Evolutionary conservation across 30 jellyfish, hydroid and myxozoan species (phyloP), one percentile per base, ranked within the genome.

Genomic region (Aurelia sp.): DNA sequence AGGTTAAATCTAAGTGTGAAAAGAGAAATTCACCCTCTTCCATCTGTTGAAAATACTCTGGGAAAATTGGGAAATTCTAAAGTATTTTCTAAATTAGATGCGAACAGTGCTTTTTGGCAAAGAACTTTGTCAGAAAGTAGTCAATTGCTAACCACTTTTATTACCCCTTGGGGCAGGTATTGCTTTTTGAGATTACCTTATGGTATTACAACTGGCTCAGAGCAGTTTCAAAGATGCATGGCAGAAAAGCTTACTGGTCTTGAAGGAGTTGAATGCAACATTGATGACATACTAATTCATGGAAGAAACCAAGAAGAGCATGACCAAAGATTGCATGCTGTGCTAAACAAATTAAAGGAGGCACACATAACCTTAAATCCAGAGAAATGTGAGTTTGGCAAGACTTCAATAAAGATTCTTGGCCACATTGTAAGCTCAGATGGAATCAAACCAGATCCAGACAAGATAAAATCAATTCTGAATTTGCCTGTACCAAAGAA

Each of bases 71-170:
- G 51, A 8, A 40, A 64, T 60, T 95, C 78, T 17, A 61, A 59
- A 23, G 47, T 79, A n/a, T 78, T 89, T 62, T 41, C 90, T 17
- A 89, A 80, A 40, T 78, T 89, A 6, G 97, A 89, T 27, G 97
- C 90, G 18, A 89, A 81, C 67, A 37, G 82, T 12, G 97, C 90
- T 20, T 89, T 78, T 72, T 89, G 97, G 97, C 93, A 89, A 79
- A 23, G 73, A 55, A 50, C 69, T 13, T 66, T 81, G 48, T 86
- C 81, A 31, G 73, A 81, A 66, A 93, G 75, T 19, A 44, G 78
- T n/a, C 73, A 52, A 53, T 31, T 70, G 82, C 69, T 70, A 40
- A n/a, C n/a, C n/a, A n/a, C n/a, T n/a, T 40, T 40, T 40, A 40
- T 40, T 40, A 3, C 51, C 78, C 90, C 85, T 15, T 79, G 63